These are phyloP conservation scores for Melopsittacus undulatus DNA, from an alignment of 2,797 vertebrate genomes.

Conservation along the genomic window DNA sequence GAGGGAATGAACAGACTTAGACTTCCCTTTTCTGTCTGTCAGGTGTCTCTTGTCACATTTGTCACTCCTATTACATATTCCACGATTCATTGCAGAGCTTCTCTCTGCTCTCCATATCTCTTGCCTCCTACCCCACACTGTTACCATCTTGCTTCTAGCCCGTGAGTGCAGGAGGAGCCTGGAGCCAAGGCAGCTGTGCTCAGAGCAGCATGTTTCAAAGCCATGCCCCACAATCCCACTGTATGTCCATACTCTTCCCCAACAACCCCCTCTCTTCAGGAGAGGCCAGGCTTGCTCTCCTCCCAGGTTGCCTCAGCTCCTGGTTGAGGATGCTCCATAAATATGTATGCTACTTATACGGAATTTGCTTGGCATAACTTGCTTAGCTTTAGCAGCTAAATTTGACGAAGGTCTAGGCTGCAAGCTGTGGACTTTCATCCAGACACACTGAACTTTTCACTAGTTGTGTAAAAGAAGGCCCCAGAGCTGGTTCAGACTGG, in stretches of 20 bases:
- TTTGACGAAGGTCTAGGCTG: background rate
- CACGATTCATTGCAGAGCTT: background rate
- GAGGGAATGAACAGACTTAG: background rate
- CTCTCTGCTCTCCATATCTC: background rate
- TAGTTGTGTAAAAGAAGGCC: background rate
- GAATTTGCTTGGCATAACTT: background rate
- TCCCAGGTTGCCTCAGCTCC: background rate
- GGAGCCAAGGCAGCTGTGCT: background rate
- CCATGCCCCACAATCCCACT: background rate
- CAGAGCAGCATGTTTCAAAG: background rate
- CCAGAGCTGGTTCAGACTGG: background rate
- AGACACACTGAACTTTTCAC: background rate
- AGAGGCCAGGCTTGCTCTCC: background rate
- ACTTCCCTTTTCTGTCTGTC: background rate
- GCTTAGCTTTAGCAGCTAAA: background rate
- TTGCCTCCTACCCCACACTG: background rate
- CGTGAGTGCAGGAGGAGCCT: rapidly evolving
- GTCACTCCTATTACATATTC: background rate
- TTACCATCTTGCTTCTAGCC: background rate
- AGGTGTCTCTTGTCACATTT: background rate
- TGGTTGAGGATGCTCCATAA: background rate
- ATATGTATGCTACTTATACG: background rate
- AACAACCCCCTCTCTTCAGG: background rate
- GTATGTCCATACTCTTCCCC: background rate
- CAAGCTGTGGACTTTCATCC: background rate